phyloP scores from a whole-genome alignment of 2,888 invertebrate genomes.

The Oscheius myriophilus region DNA sequence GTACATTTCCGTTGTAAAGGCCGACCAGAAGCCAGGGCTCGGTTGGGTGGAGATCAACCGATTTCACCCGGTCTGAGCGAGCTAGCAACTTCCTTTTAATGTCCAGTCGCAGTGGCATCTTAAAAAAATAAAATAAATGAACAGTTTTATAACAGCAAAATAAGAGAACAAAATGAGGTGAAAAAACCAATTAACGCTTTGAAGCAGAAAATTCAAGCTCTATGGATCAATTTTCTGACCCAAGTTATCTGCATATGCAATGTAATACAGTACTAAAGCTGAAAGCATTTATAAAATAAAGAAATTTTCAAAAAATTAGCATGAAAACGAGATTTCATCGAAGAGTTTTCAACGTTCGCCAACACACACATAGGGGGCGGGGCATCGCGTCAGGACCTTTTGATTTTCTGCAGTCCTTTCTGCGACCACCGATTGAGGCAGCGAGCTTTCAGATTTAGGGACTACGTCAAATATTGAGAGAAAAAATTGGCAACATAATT shows the following conservation, averaged over 20 bases:
- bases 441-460: no score
- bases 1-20: slow-evolving; percentile 97
- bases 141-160: neutral
- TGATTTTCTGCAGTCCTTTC: slow-evolving; percentile 1
- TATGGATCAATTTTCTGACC: no score
- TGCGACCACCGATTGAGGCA: no score
- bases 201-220: no score
- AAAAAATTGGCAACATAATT: no score
- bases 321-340: neutral
- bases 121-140: neutral
- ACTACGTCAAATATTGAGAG: no score
- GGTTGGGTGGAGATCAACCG: slow-evolving; percentile 93
- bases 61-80: slow-evolving; percentile 88
- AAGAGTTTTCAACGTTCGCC: slow-evolving; percentile 1
- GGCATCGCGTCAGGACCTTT: neutral
- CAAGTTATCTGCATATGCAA: no score
- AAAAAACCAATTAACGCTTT: neutral
- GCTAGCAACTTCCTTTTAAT: slow-evolving; percentile 97
- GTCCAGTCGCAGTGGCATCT: slow-evolving; percentile 89
- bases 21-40: slow-evolving; percentile 99
- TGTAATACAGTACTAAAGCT: no score
- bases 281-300: no score
- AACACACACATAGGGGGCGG: neutral
- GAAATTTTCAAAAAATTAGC: no score
- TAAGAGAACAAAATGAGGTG: neutral